Evolutionary conservation across 2,888 invertebrate species (phyloP).

Genomic region (Eupithecia vulgata): DNA sequence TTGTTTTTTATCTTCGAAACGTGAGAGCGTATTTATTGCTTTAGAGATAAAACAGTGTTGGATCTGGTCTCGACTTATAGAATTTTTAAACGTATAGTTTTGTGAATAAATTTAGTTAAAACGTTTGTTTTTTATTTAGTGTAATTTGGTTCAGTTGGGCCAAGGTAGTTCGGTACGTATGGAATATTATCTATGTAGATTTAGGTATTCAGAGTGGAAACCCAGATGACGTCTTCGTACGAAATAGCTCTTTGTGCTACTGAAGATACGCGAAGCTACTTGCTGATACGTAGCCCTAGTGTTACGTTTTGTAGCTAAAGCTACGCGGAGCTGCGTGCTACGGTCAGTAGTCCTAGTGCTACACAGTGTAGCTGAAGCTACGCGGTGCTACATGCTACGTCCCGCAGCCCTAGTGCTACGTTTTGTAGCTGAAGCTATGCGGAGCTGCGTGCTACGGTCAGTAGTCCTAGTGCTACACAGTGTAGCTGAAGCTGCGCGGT

Average conservation of each 20-base stretch:
- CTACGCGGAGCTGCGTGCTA: background rate
- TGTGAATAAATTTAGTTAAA: slow-evolving; percentile 75
- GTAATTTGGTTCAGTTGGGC: background rate
- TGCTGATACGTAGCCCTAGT: background rate
- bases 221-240: background rate
- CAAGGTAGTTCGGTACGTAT: background rate
- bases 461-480: background rate
- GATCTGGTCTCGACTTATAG: slow-evolving; percentile 68
- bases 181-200: background rate
- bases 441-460: background rate
- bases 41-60: slow-evolving; percentile 67
- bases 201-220: background rate
- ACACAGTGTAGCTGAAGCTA: background rate
- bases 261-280: background rate
- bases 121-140: slow-evolving; percentile 39
- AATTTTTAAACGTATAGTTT: slow-evolving; percentile 71
- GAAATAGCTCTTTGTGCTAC: background rate
- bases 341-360: background rate
- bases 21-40: slow-evolving; percentile 35
- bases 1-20: slow-evolving; percentile 30
- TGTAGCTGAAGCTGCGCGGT: background rate
- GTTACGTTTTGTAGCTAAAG: background rate
- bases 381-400: background rate
- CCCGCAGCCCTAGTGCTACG: background rate
- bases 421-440: background rate